Evolutionary conservation across 1,140 invertebrate genomes (phyloP).

Genomic region (Eufriesea mexicana): DNA sequence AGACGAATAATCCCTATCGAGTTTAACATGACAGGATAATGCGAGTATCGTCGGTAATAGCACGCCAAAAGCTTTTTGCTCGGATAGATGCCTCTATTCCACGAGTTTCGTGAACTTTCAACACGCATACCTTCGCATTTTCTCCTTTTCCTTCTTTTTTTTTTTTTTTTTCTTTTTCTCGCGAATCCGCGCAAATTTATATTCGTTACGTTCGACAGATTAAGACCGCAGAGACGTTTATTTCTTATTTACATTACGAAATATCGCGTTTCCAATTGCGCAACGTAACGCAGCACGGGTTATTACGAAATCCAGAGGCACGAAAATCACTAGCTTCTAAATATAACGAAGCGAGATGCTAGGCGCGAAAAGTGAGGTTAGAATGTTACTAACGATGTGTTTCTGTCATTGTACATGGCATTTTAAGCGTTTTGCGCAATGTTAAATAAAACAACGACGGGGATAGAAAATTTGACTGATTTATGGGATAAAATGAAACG

Average conservation of each 20-base stretch:
- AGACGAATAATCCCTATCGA: neutral
- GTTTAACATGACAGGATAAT: neutral
- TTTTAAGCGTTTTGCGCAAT: conserved; percentile 8
- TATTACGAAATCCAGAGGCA: neutral
- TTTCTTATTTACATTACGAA: too few relatives aligned
- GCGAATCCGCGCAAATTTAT: too few relatives aligned
- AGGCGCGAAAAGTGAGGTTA: neutral
- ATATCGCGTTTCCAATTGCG: too few relatives aligned
- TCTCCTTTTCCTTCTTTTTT: too few relatives aligned
- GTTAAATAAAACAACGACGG: neutral
- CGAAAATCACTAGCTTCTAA: neutral
- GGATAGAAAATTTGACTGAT: conserved; percentile 28
- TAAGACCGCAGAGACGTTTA: too few relatives aligned
- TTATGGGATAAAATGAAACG: neutral
- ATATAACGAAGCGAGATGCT: neutral
- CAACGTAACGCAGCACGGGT: neutral
- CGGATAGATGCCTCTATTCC: neutral
- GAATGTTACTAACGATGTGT: neutral
- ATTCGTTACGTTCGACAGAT: too few relatives aligned
- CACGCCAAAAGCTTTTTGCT: too few relatives aligned
- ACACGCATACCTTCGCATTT: too few relatives aligned
- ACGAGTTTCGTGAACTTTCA: neutral
- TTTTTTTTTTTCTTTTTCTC: too few relatives aligned
- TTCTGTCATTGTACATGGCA: conserved; percentile 16
- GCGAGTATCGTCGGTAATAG: neutral